These are phyloP conservation scores for Chondrilla cf. caribensis DNA, from an alignment of 37 sponge, comb jelly and placozoan genomes.

Conservation along the genomic window DNA sequence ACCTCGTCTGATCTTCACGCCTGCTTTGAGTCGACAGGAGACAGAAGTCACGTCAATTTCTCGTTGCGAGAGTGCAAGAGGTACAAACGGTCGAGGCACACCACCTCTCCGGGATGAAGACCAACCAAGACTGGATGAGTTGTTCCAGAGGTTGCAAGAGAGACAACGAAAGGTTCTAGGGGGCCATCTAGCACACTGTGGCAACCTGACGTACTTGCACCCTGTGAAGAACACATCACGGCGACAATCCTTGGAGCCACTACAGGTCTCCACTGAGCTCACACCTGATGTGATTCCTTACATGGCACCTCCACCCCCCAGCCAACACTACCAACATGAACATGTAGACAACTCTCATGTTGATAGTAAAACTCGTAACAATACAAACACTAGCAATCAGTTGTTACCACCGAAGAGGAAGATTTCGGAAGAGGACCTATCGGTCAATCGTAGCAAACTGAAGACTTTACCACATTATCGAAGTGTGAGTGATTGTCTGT, in stretches of 20 bases:
- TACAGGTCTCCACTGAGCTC: not conserved
- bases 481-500: conserved; percentile 7
- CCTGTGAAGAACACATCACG: not conserved
- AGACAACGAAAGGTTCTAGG: conserved; percentile 6
- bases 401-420: too few species aligned
- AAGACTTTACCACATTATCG: not conserved
- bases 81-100: conserved; percentile 64
- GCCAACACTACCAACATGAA: not conserved
- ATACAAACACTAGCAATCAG: too few species aligned
- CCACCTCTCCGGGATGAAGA: conserved; percentile 28
- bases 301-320: not conserved
- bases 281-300: conserved; percentile 35
- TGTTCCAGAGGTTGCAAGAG: conserved; percentile 29
- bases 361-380: too few species aligned
- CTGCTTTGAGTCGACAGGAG: not conserved
- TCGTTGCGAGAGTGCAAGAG: conserved; percentile 62
- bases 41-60: conserved; percentile 41
- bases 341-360: too few species aligned
- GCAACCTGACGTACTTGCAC: conserved; percentile 13
- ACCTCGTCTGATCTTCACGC: conserved; percentile 16
- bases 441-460: not conserved
- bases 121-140: conserved; percentile 42
- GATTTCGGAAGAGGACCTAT: too few species aligned
- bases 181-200: not conserved
- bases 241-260: not conserved